Conservation (phyloP, 37 sponge, comb jelly and placozoan species). For the Aplysina aerophoba region DNA sequence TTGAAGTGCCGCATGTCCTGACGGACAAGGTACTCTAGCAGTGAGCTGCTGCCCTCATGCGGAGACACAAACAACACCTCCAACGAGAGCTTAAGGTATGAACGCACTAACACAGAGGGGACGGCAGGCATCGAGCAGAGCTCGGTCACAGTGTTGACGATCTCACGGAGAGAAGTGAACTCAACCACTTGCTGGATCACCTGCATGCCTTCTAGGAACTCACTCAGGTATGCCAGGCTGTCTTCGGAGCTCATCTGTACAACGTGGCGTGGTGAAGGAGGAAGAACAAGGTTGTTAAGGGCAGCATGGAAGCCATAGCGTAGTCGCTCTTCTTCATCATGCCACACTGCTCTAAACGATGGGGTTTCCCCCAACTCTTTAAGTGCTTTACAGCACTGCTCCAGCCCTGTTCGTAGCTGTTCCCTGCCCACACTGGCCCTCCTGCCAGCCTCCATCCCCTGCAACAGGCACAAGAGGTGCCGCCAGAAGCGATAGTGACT, state of each 20-base stretch:
- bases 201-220: conserved; percentile 39
- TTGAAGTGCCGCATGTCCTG: conserved; percentile 61
- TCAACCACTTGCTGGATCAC: conserved; percentile 43
- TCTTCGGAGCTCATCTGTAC: conserved; percentile 45
- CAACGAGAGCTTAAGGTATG: conserved; percentile 53
- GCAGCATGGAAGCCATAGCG: conserved; percentile 71
- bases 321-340: conserved; percentile 60
- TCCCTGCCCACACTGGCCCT: not conserved
- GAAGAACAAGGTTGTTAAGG: conserved; percentile 83
- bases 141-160: conserved; percentile 22
- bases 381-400: conserved; percentile 44
- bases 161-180: conserved; percentile 46
- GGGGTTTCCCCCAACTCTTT: conserved; percentile 46
- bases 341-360: conserved; percentile 36
- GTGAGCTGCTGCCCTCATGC: conserved; percentile 51
- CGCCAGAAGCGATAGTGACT: not conserved
- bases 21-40: conserved; percentile 51
- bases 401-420: not conserved
- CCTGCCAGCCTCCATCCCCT: too few relatives aligned
- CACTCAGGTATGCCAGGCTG: conserved; percentile 31
- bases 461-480: not conserved
- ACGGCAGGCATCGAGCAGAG: conserved; percentile 35
- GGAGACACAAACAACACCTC: conserved; percentile 46
- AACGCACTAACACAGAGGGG: conserved; percentile 76
- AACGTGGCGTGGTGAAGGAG: conserved; percentile 72